Conservation (phyloP, 2,113 vertebrate species). For the Pachypanchax playfairii region DNA sequence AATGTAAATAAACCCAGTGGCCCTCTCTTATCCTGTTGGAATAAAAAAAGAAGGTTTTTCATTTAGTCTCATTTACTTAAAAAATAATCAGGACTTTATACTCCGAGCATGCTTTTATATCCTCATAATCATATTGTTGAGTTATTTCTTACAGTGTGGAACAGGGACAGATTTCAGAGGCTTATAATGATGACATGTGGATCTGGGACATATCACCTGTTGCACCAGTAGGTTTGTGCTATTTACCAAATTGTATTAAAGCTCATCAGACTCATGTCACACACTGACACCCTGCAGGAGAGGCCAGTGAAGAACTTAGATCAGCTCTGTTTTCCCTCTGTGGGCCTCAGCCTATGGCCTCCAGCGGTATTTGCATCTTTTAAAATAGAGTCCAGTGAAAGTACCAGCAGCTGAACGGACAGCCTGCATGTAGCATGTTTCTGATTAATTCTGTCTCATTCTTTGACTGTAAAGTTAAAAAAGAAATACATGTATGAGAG, state of each 20-base stretch:
- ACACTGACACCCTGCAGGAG: slow-evolving; percentile 13
- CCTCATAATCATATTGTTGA: slow-evolving; percentile 18
- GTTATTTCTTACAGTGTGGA: slow-evolving; percentile 18
- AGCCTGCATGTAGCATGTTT: neutral
- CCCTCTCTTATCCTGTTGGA: slow-evolving; percentile 36
- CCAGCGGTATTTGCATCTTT: slow-evolving; percentile 63
- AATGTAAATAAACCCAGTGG: slow-evolving; percentile 72
- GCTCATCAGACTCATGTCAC: slow-evolving; percentile 32
- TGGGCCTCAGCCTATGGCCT: slow-evolving; percentile 57
- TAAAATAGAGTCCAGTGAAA: slow-evolving; percentile 54
- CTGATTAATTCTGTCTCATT: neutral
- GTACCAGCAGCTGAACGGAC: neutral
- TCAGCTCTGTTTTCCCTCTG: slow-evolving; percentile 34
- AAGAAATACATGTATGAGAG: neutral
- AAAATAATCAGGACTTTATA: slow-evolving; percentile 34
- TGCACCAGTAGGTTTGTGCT: neutral
- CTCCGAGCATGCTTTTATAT: neutral
- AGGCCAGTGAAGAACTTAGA: slow-evolving; percentile 37
- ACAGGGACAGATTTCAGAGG: slow-evolving; percentile 3
- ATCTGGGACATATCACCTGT: slow-evolving; percentile 1
- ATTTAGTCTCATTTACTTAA: slow-evolving; percentile 1
- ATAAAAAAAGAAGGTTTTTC: slow-evolving; percentile 40
- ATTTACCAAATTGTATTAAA: slow-evolving; percentile 10
- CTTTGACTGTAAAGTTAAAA: neutral
- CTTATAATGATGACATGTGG: slow-evolving; percentile 6